Evolutionary conservation across 2,797 vertebrate genomes (phyloP), one percentile per base, ranked within the genome.

Genomic region (Graptemys geographica): DNA sequence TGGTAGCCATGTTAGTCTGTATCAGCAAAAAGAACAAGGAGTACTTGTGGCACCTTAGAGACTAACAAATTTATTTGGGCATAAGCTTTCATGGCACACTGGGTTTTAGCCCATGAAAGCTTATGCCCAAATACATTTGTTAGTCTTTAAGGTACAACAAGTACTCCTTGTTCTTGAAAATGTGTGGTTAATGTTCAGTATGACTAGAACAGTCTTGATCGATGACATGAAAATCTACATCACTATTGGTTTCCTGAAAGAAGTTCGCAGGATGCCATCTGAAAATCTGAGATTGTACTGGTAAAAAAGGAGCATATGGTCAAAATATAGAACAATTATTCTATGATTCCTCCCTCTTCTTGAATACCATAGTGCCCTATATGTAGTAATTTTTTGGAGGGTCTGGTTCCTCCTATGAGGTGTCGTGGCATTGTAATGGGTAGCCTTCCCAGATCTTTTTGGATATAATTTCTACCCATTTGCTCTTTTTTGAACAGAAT

Each of bases 301-400:
- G 49, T 57, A 59, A 74, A 41, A 57, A 59, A 83, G 5, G 28
- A 59, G 0, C 1, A 11, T 51, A 15, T 56, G 0, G 19, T 76
- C n/a, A 21, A 27, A 1, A 8, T 15, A 7, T 19, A 12, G 16
- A 28, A 37, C 3, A 52, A 11, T 82, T 91, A 37, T 69, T 18
- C 69, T 62, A 23, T 21, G 49, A 92, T 81, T 72, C 19, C 44
- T 0, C 5, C 57, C 28, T 57, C 3, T 41, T 55, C 1, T 81
- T 2, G 49, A 13, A n/a, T 13, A 65, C 69, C 2, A 81, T 10
- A 83, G 1, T 4, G 15, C 84, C 16, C 5, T 79, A 28, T 6
- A 27, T 52, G 6, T 11, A 79, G 1, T 82, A 16, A 25, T 41
- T 51, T 80, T 76, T 83, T 79, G 3, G 23, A 86, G 7, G 1